Base-by-base conservation (phyloP, 2,888 invertebrate species). In the Diachrysia chrysitis region DNA sequence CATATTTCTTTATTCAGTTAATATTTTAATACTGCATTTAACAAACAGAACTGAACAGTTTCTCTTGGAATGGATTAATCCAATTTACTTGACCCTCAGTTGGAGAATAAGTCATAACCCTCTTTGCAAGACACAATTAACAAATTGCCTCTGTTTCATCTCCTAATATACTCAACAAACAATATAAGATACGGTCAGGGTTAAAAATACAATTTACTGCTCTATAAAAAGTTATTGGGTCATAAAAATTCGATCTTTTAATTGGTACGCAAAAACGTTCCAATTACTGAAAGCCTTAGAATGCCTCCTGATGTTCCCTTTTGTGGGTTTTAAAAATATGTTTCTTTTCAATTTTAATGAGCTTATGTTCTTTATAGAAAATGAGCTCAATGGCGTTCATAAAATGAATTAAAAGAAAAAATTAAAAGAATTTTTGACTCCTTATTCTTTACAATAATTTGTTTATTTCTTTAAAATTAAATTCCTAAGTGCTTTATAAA, bases 131-230 rank as follows among this genome's bases (percentile, higher is more conserved):
- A 69, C 63, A 63, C 58, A 71, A 78, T 76, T 72, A 73, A 69
- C 66, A 67, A 80, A 79, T 77, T 81, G 65, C 76, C 46, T 35
- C 63, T 65, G 55, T 70, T 80, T 73, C 56, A 74, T 79, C 66
- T 62, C 61, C 60, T 74, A 67, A 59, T 65, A 63, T 63, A 67
- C 65, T 53, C 37, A 78, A 14, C 51, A 29, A 71, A 71, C 66
- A 69, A 42, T 58, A 69, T 71, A 66, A 71, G 54, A 70, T 68
- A 72, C 61, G 68, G 68, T 60, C 63, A 61, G 61, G 51, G 68
- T 71, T 71, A 65, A 77, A 70, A 71, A 48, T 55, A 57, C 42
- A 76, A 63, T 79, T 78, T 73, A 81, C 73, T 42, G 66, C 19
- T 25, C 63, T 37, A 73, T 76, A 72, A 74, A 82, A 83, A 58